phyloP scores from a whole-genome alignment of 2,113 vertebrate genomes.

The Ammodytes marinus region DNA sequence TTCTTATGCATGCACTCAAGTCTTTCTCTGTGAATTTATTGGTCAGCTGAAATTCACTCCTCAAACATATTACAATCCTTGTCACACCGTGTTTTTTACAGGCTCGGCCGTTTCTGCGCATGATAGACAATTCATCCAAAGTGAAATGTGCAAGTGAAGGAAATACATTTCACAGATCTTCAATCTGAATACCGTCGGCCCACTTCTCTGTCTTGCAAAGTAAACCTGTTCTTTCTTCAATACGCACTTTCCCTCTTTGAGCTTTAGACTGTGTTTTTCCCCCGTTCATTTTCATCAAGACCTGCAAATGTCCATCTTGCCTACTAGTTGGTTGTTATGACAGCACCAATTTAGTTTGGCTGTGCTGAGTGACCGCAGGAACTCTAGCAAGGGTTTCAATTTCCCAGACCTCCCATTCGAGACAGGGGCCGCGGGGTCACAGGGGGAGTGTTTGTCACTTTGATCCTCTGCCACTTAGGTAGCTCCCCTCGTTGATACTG shows the following conservation, averaged over 20 bases:
- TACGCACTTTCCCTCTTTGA: neutral
- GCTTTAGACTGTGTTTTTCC: constrained; percentile 11
- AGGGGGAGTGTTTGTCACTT: constrained; percentile 74
- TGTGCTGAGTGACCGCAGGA: constrained; percentile 59
- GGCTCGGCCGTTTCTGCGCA: neutral
- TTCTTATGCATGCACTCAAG: constrained; percentile 3
- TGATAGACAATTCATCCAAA: constrained; percentile 58
- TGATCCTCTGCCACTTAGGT: constrained; percentile 73
- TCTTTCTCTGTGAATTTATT: constrained; percentile 1
- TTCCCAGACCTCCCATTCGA: constrained; percentile 71
- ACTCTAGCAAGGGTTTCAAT: constrained; percentile 72
- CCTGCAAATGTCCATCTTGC: constrained; percentile 45
- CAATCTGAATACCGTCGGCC: constrained; percentile 40
- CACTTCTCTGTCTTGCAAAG: neutral
- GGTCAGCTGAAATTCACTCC: constrained; percentile 34
- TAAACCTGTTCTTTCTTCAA: constrained; percentile 18
- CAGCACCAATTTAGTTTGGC: constrained; percentile 73
- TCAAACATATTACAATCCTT: constrained; percentile 23
- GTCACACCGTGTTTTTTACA: constrained; percentile 24
- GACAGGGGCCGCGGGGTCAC: constrained; percentile 67
- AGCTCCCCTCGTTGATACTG: constrained; percentile 49
- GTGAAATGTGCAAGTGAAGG: constrained; percentile 32
- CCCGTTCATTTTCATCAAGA: constrained; percentile 9
- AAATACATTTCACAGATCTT: constrained; percentile 12
- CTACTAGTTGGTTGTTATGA: constrained; percentile 64